Evolutionary conservation across 2,797 vertebrate genomes (phyloP).

Genomic region (Onychomys arenicola): DNA sequence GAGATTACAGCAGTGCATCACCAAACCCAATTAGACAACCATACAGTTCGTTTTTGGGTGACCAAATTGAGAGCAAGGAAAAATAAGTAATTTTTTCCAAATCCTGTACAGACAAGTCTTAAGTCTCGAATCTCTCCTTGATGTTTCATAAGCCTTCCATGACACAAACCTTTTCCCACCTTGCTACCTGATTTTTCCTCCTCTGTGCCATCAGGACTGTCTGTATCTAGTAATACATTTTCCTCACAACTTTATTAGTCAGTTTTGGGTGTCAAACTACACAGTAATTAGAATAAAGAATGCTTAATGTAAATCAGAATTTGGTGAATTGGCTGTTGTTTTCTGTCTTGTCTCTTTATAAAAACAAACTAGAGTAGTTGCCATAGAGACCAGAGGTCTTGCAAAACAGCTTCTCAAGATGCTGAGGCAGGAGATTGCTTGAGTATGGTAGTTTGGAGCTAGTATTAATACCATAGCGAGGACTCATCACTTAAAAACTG

Average conservation of each 20-base stretch:
- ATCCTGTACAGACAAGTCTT: not conserved
- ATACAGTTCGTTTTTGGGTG: not conserved
- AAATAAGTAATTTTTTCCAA: not conserved
- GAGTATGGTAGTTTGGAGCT: not conserved
- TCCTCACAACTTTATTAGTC: not conserved
- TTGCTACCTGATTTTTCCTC: accelerated
- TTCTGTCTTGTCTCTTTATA: accelerated
- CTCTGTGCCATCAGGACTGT: not conserved
- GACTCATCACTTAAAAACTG: not conserved
- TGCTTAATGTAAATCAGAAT: not conserved
- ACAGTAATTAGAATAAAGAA: not conserved
- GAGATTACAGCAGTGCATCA: not conserved
- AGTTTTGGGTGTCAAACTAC: not conserved
- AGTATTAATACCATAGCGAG: not conserved
- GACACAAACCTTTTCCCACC: not conserved
- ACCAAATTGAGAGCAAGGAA: not conserved
- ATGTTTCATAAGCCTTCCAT: not conserved
- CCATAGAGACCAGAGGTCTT: not conserved
- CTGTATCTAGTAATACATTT: not conserved
- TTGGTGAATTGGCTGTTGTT: not conserved
- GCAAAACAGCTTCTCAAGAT: not conserved
- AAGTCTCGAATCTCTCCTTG: accelerated
- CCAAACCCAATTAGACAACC: not conserved
- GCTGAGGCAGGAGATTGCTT: not conserved
- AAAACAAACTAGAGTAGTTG: not conserved